Conservation (phyloP, 2,113 vertebrate species). For the Corythornis madagascariensis region DNA sequence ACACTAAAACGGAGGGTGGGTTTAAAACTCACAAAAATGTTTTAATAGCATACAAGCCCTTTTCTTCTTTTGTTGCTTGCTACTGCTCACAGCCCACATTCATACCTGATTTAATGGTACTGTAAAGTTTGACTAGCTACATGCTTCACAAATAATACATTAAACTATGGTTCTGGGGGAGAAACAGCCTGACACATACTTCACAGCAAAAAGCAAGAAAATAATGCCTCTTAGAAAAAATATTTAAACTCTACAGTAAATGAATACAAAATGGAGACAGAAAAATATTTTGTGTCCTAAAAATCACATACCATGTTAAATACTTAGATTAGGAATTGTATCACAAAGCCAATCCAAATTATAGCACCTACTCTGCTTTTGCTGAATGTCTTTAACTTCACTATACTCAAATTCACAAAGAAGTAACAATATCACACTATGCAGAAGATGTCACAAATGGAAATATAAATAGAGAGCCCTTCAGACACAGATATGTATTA, state of each 20-base stretch:
- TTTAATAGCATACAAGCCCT: background rate
- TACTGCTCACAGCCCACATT: background rate
- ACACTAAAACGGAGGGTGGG: fast-evolving
- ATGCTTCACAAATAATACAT: constrained; percentile 31
- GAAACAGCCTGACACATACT: constrained; percentile 29
- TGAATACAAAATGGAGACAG: background rate
- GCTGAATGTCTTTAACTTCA: background rate
- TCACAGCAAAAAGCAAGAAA: constrained; percentile 30
- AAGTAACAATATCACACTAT: background rate
- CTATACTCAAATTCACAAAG: background rate
- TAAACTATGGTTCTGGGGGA: background rate
- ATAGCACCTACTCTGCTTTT: background rate
- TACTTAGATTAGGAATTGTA: background rate
- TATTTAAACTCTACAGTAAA: background rate
- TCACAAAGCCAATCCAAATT: background rate
- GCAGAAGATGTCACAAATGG: background rate
- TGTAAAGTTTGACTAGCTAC: background rate
- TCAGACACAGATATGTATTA: background rate
- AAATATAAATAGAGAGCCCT: background rate
- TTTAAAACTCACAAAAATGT: background rate
- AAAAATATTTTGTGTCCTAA: background rate
- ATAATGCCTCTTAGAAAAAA: constrained; percentile 19
- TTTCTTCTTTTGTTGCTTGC: background rate
- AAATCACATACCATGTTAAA: background rate
- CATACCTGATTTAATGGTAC: constrained; percentile 9